phyloP scores from a whole-genome alignment of 2,888 invertebrate species.

The Hanleya hanleyi region DNA sequence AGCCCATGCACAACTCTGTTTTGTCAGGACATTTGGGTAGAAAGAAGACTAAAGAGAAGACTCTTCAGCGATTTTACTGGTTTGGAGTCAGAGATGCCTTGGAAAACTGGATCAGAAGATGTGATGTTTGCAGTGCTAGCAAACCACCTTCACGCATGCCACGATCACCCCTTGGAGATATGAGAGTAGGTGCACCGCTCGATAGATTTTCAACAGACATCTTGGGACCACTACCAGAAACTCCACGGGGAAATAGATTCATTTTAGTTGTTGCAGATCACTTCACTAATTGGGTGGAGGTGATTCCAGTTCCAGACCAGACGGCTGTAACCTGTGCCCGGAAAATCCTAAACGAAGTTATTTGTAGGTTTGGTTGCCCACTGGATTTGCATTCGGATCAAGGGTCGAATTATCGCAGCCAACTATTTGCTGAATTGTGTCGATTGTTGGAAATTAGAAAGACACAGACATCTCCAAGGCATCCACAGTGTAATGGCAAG shows the following conservation, averaged over 20 bases:
- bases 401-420: conserved; percentile 6
- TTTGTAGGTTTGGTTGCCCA: not conserved
- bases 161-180: conserved; percentile 13
- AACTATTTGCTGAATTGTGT: conserved; percentile 17
- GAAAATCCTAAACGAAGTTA: not conserved
- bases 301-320: conserved; percentile 12
- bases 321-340: not conserved
- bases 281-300: conserved; percentile 19
- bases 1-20: not conserved
- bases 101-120: conserved; percentile 1
- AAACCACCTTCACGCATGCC: conserved; percentile 1
- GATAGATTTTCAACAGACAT: conserved; percentile 28
- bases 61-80: conserved; percentile 21
- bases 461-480: conserved; percentile 25
- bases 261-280: conserved; percentile 6
- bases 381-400: not conserved
- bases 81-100: conserved; percentile 1
- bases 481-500: conserved; percentile 34
- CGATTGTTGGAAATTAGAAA: conserved; percentile 11
- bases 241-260: conserved; percentile 16
- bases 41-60: too few relatives aligned
- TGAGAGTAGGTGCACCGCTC: conserved; percentile 21
- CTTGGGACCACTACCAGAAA: conserved; percentile 27
- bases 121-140: conserved; percentile 10
- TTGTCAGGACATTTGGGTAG: conserved; percentile 24